Evolutionary conservation across 2,113 vertebrate species (phyloP).

Genomic region (Carettochelys insculpta): DNA sequence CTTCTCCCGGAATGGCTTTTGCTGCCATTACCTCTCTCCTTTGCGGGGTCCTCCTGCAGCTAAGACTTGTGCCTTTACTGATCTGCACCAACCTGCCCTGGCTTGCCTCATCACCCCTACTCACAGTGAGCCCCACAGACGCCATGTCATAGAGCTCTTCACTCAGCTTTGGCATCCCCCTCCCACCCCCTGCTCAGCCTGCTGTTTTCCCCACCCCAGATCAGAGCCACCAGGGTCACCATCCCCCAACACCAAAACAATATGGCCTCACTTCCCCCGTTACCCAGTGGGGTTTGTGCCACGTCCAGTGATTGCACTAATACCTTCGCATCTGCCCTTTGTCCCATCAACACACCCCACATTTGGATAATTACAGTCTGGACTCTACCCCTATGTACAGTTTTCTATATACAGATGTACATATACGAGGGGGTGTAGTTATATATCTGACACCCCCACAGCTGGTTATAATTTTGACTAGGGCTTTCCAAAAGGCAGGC

Average conservation of each 20-base stretch:
- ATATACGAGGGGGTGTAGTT: rapidly evolving
- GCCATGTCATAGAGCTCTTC: neutral
- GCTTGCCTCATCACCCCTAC: neutral
- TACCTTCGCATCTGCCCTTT: neutral
- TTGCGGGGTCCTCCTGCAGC: neutral
- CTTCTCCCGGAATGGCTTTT: neutral
- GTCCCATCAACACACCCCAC: rapidly evolving
- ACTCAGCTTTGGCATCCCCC: neutral
- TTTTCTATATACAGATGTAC: neutral
- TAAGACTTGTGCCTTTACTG: neutral
- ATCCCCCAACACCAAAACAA: neutral
- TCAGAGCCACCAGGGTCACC: neutral
- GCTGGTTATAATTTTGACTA: rapidly evolving
- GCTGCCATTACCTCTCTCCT: neutral
- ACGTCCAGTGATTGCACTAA: neutral
- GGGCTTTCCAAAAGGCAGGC: neutral
- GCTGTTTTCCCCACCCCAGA: neutral
- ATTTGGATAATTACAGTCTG: neutral
- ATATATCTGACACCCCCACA: neutral
- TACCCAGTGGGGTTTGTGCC: neutral
- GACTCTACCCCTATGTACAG: neutral
- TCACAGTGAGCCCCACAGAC: neutral
- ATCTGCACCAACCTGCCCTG: neutral
- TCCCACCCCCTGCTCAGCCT: neutral
- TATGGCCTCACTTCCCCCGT: neutral